Evolutionary conservation across 2,888 invertebrate species (phyloP), one percentile per base, ranked within the genome.

Genomic region (Phortica okadai): DNA sequence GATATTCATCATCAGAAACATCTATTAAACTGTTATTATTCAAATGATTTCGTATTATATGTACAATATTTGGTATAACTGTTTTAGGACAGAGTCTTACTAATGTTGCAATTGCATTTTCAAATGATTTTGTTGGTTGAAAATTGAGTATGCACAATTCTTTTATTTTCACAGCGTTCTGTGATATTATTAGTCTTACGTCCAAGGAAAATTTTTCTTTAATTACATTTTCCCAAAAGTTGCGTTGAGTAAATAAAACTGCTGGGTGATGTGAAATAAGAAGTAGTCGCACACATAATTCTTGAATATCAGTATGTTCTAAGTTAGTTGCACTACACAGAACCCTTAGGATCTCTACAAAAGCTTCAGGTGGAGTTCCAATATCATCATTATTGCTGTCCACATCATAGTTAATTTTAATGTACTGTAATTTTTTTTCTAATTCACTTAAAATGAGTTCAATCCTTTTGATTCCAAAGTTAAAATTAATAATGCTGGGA

Each of bases 1-100:
- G 95, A 90, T 95, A 96, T 83, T 97, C 96, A 76, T 95, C 95
- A 84, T 96, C 93, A 0, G 96, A 95, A 41, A 98, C 94, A 79
- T 93, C 93, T 74, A 94, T 92, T 82, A 97, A 93, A 77, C 93
- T 94, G 0, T 94, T 92, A 88, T 95, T 94, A 74, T 92, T 93
- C 50, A 98, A 92, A 83, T 94, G 92, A 25, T 90, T 90, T 59
- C 93, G 93, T 6, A 95, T 93, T 79, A 93, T 92, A 8, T 92
- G 91, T 50, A 96, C 91, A n/a, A 97, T 90, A 45, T 93, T 90
- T 14, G 94, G 94, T 45, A 96, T 92, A 69, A 96, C 91, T 5
- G 93, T 92, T 74, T 94, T 94, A 0, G 95, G 93, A 84, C 94
- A 94, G 7, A 95, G 91, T 3, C 92, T 91, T 0, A 94, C 93